Conservation (phyloP, 2,888 invertebrate species). For the Morpho achilles region DNA sequence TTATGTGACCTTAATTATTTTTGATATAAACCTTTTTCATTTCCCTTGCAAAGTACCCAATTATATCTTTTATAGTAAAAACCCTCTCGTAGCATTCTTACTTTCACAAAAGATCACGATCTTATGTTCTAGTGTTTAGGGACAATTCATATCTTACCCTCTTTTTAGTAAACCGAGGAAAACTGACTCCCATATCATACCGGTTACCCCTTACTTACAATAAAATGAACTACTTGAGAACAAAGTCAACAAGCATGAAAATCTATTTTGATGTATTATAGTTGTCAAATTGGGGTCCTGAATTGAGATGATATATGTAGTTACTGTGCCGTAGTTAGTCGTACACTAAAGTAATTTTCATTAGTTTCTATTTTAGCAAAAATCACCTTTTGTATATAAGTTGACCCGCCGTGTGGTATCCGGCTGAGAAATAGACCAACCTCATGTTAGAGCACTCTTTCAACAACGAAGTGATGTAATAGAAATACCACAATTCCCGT, state of each 20-base stretch:
- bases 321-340: too few relatives aligned
- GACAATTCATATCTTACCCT: slow-evolving; percentile 53
- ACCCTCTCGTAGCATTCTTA: background rate
- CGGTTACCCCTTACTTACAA: slow-evolving; percentile 37
- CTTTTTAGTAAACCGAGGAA: slow-evolving; percentile 38
- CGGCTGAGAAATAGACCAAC: too few relatives aligned
- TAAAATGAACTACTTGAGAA: slow-evolving; percentile 48
- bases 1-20: too few relatives aligned
- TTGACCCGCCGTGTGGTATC: too few relatives aligned
- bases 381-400: too few relatives aligned
- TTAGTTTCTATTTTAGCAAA: too few relatives aligned
- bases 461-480: too few relatives aligned
- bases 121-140: slow-evolving; percentile 37
- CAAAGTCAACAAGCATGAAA: slow-evolving; percentile 56
- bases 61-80: background rate
- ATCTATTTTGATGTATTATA: slow-evolving; percentile 31
- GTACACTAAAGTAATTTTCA: too few relatives aligned
- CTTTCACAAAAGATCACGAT: slow-evolving; percentile 34
- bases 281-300: background rate
- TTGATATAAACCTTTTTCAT: too few relatives aligned
- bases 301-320: too few relatives aligned
- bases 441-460: too few relatives aligned
- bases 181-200: slow-evolving; percentile 27
- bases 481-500: too few relatives aligned
- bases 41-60: background rate